Conservation (phyloP, 1,140 invertebrate genomes). For the Drosophila orosa region DNA sequence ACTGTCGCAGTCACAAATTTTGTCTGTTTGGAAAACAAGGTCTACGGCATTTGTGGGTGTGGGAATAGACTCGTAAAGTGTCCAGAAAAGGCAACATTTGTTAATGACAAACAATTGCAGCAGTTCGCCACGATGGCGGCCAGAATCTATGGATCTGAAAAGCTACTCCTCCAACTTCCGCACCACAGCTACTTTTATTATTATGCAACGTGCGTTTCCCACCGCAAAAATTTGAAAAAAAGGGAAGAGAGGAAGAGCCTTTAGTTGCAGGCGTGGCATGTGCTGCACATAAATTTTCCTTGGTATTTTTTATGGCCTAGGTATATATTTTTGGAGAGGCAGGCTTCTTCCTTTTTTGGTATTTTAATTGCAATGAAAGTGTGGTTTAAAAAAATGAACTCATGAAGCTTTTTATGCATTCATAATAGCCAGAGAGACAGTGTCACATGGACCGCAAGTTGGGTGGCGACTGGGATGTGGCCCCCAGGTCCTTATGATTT, state of each 20-base stretch:
- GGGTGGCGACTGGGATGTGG: not conserved
- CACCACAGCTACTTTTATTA: conserved; percentile 58
- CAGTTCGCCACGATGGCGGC: conserved; percentile 12
- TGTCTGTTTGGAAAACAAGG: conserved; percentile 51
- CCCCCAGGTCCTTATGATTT: conserved; percentile 64
- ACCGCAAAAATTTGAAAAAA: conserved; percentile 32
- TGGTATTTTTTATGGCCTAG: conserved; percentile 60
- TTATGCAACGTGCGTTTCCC: conserved; percentile 73
- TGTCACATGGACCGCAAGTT: conserved; percentile 61
- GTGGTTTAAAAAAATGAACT: conserved; percentile 73
- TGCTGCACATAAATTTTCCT: conserved; percentile 71
- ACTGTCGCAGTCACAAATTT: conserved; percentile 80
- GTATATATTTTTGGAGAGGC: conserved; percentile 14
- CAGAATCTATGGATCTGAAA: conserved; percentile 44
- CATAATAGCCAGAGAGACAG: conserved; percentile 63
- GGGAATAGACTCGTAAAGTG: conserved; percentile 63
- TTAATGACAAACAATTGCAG: conserved; percentile 77
- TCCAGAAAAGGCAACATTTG: conserved; percentile 72
- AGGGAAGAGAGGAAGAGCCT: conserved; percentile 13
- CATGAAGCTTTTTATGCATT: conserved; percentile 73
- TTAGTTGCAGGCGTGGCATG: conserved; percentile 63
- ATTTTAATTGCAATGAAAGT: conserved; percentile 77
- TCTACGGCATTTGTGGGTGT: conserved; percentile 21
- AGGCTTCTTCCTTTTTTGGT: conserved; percentile 39
- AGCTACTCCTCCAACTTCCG: conserved; percentile 11